phyloP scores from a whole-genome alignment of 1,140 invertebrate genomes.

The Pollicipes pollicipes region DNA sequence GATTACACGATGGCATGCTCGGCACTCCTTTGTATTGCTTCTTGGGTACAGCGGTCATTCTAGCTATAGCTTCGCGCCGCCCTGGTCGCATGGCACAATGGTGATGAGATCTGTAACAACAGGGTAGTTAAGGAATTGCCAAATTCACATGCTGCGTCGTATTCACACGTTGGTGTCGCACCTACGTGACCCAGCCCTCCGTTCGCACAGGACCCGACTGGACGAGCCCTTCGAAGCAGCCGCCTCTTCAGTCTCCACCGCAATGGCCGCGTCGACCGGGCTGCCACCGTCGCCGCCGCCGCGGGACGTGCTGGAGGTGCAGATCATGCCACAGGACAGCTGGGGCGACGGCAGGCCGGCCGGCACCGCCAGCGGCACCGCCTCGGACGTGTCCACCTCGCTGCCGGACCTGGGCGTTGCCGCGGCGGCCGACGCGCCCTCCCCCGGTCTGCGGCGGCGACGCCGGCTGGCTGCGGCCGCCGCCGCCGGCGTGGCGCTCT shows the following conservation, averaged over 20 bases:
- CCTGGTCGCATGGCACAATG: too few species aligned
- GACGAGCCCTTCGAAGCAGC: neutral
- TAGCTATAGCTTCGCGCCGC: too few species aligned
- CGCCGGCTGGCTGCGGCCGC: neutral
- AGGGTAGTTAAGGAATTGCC: too few species aligned
- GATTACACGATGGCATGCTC: too few species aligned
- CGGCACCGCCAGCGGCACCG: constrained; percentile 93
- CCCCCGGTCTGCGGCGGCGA: neutral
- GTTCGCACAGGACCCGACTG: neutral
- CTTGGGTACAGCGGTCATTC: too few species aligned
- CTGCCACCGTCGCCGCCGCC: too few species aligned
- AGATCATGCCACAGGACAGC: constrained; percentile 79
- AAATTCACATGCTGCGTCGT: too few species aligned
- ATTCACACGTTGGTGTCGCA: too few species aligned
- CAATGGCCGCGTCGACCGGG: neutral
- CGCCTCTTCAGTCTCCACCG: neutral
- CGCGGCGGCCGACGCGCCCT: too few species aligned
- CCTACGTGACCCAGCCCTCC: too few species aligned
- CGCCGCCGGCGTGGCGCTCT: neutral
- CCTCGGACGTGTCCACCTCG: constrained; percentile 81
- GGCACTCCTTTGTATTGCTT: too few species aligned
- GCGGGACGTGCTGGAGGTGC: constrained; percentile 62
- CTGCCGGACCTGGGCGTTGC: constrained; percentile 37
- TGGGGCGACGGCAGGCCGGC: constrained; percentile 85
- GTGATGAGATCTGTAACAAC: too few species aligned